Conservation (phyloP, 2,888 invertebrate genomes). For the Crematogaster levior region DNA sequence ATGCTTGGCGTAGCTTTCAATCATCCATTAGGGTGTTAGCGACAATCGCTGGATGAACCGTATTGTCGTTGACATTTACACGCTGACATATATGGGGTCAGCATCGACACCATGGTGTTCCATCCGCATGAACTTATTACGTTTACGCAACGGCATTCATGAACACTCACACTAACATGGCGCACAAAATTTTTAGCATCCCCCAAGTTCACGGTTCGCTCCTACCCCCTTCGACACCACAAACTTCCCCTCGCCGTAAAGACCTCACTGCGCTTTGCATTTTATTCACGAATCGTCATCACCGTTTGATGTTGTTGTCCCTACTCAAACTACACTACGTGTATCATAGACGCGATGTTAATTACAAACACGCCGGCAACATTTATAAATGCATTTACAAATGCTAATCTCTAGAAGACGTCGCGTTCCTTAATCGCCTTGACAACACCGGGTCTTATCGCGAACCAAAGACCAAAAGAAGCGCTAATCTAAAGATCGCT, state of each 20-base stretch:
- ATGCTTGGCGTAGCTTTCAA: background rate
- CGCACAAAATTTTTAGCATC: slow-evolving; percentile 33
- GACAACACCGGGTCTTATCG: background rate
- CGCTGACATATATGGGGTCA: slow-evolving; percentile 3
- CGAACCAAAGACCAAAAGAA: background rate
- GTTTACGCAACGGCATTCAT: slow-evolving; percentile 17
- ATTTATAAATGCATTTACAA: background rate
- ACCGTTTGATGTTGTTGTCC: background rate
- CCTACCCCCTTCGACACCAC: background rate
- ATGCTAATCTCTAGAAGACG: background rate
- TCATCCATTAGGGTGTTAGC: background rate
- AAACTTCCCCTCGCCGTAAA: no score
- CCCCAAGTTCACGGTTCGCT: slow-evolving; percentile 37
- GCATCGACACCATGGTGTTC: slow-evolving; percentile 11
- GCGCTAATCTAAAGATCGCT: background rate
- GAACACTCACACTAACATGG: slow-evolving; percentile 44
- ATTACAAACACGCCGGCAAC: background rate
- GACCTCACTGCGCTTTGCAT: background rate
- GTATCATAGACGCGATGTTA: background rate
- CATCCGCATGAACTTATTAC: background rate
- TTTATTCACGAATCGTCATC: background rate
- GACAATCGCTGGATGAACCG: slow-evolving; percentile 13
- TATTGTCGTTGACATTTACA: background rate
- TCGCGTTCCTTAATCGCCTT: background rate
- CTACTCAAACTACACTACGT: background rate